Evolutionary conservation across 2,797 vertebrate genomes (phyloP), one percentile per base, ranked within the genome.

Genomic region (Schizopygopsis malacanthus): DNA sequence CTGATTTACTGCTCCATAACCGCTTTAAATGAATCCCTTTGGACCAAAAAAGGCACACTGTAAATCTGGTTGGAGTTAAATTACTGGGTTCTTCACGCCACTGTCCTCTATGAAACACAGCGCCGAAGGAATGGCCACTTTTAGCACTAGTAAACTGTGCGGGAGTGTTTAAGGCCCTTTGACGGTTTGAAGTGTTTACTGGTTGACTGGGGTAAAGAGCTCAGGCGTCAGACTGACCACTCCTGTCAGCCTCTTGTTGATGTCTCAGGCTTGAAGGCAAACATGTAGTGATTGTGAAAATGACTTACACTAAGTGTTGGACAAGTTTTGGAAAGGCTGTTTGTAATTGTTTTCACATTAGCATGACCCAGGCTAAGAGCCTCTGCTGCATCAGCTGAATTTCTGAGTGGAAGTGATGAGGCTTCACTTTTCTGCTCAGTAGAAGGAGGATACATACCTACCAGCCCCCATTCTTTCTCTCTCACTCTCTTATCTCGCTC

Each of bases 341-440:
- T 25, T 45, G 73, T 33, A 33, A 61, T 79, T 85, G 84, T 85
- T 81, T 87, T 56, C 69, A 79, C 67, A 79, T 82, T 82, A 75
- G 47, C 73, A 79, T 84, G 85, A 85, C 81, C 76, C 79, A 12
- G 22, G 39, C 59, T n/a, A 63, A 79, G 79, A 83, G 61, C 41
- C 67, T 81, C 41, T 84, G 86, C 87, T 88, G 75, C 84, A 75
- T 90, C 87, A 88, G 89, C 89, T 82, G 73, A 86, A 88, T 77
- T 73, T 79, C 81, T 41, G 71, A 83, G 78, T 75, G 82, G 52
- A 88, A 72, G 77, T 71, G 79, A 87, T 81, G 83, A 87, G 81
- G 56, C 82, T 87, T 77, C 79, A 81, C 37, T 76, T 75, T 84
- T 87, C 67, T 83, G 82, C 73, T 73, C 79, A 28, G 41, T 85